Evolutionary conservation across 2,113 vertebrate species (phyloP).

Genomic region (Megaceryle maxima): DNA sequence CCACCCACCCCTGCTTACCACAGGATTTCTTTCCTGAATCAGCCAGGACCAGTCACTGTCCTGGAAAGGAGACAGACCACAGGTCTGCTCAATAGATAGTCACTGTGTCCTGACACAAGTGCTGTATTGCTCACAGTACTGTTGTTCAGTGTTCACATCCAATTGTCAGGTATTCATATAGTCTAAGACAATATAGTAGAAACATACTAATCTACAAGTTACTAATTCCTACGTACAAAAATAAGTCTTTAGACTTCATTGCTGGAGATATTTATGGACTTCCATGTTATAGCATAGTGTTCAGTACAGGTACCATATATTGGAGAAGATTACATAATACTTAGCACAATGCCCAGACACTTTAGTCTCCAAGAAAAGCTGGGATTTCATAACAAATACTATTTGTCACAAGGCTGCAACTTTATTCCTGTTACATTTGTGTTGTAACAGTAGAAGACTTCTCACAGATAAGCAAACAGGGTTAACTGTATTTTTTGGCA

Average conservation of each 20-base stretch:
- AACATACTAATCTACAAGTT: background rate
- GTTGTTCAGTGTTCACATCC: background rate
- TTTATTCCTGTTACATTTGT: background rate
- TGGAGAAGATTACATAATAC: background rate
- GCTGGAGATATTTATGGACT: background rate
- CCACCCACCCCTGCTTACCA: background rate
- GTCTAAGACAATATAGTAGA: background rate
- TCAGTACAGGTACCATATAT: background rate
- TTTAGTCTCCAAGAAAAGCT: background rate
- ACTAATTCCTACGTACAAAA: background rate
- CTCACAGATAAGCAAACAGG: background rate
- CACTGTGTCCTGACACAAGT: background rate
- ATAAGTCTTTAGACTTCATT: background rate
- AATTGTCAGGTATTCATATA: background rate
- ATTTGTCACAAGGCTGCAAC: background rate
- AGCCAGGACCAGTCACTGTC: background rate
- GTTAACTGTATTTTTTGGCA: background rate
- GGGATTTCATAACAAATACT: background rate
- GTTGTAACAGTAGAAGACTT: rapidly evolving
- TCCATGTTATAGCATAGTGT: background rate
- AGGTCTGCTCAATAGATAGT: rapidly evolving
- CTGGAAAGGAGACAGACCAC: rapidly evolving
- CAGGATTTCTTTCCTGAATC: background rate
- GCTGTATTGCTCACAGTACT: background rate
- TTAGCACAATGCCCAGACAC: background rate